Evolutionary conservation across 2,888 invertebrate species (phyloP).

Genomic region (Cecidostiba fungosa): DNA sequence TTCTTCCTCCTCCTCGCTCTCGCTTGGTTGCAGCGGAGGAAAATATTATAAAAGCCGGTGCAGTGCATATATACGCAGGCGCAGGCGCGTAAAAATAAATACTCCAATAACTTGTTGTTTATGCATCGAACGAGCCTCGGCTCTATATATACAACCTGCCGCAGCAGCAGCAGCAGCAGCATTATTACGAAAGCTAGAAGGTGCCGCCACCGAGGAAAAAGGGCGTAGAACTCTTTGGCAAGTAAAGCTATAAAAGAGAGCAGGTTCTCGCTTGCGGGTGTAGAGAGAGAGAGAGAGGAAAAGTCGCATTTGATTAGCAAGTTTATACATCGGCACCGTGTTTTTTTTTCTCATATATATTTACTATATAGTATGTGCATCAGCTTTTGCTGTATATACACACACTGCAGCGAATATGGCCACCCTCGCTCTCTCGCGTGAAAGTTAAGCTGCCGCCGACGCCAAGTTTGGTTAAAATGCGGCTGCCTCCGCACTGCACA

Average conservation of each 20-base stretch:
- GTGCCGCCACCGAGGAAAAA: background rate
- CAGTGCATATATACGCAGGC: too few species aligned
- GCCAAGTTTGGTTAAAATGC: slow-evolving; percentile 69
- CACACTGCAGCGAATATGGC: slow-evolving; percentile 46
- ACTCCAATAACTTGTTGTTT: slow-evolving; percentile 57
- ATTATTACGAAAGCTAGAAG: slow-evolving; percentile 32
- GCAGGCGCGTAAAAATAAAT: slow-evolving; percentile 53
- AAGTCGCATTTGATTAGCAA: slow-evolving; percentile 61
- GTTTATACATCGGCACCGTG: slow-evolving; percentile 37
- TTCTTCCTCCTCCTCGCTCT: background rate
- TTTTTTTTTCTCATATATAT: background rate
- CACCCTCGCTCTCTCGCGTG: slow-evolving; percentile 61
- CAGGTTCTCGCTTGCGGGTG: background rate
- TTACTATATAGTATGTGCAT: background rate
- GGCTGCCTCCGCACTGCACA: background rate
- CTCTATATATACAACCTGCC: background rate
- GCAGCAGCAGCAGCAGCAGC: background rate
- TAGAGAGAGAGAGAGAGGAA: background rate
- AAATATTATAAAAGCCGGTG: background rate
- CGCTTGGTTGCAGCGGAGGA: background rate
- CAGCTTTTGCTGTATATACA: background rate
- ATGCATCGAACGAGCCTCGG: slow-evolving; percentile 37
- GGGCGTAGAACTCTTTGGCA: background rate
- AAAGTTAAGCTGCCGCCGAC: slow-evolving; percentile 64
- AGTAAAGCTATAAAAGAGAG: slow-evolving; percentile 46